Percentiles rank a stretch among this genome's conserved stretches.
These are phyloP conservation scores for Thomomys bottae DNA, from an alignment of 2,113 vertebrate species.

Conservation along the genomic window DNA sequence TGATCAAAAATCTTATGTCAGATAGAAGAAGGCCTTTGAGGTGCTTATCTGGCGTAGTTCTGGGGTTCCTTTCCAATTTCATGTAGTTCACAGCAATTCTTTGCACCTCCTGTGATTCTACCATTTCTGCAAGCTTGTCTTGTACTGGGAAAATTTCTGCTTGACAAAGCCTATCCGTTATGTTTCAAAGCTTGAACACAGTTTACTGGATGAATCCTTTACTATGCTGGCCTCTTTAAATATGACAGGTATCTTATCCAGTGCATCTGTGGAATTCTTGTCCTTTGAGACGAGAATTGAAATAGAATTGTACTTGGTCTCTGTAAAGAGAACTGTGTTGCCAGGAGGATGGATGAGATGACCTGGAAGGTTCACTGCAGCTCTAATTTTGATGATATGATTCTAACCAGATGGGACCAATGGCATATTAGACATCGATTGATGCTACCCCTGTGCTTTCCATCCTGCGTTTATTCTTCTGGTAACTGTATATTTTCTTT, in stretches of 20 bases:
- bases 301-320: slow-evolving; percentile 45
- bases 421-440: slow-evolving; percentile 40
- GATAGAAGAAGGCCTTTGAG: neutral
- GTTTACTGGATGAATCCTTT: neutral
- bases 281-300: slow-evolving; percentile 54
- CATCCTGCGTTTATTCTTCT: slow-evolving; percentile 74
- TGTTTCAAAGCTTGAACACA: neutral
- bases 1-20: neutral
- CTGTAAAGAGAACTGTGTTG: slow-evolving; percentile 59
- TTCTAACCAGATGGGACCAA: slow-evolving; percentile 79
- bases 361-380: slow-evolving; percentile 65
- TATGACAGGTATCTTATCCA: slow-evolving; percentile 59
- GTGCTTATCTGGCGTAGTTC: neutral
- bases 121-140: neutral
- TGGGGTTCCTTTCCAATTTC: neutral
- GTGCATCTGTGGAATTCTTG: slow-evolving; percentile 65
- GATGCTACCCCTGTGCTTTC: slow-evolving; percentile 77
- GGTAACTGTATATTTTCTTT: slow-evolving; percentile 80
- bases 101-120: neutral
- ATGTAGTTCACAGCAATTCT: neutral
- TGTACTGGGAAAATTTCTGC: neutral
- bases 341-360: slow-evolving; percentile 53
- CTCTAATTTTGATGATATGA: slow-evolving; percentile 73
- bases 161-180: neutral
- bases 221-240: slow-evolving; percentile 50